Evolutionary conservation across 2,888 invertebrate species (phyloP).

Genomic region (Brachyptera risi): DNA sequence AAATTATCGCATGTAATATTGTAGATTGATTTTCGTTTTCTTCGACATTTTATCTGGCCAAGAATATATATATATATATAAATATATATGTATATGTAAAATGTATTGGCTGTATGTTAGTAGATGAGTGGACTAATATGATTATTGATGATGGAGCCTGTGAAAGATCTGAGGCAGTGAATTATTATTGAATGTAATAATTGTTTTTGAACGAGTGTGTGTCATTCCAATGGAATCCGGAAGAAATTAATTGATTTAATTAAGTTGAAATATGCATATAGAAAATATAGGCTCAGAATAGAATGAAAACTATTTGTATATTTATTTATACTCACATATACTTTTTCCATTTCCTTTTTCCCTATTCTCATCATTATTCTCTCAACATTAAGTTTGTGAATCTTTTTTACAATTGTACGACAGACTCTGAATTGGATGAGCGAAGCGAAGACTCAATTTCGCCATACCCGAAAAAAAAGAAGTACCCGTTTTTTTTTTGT

Average conservation of each 20-base stretch:
- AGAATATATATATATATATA: neutral
- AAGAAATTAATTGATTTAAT: slow-evolving; percentile 11
- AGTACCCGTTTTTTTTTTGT: too few species aligned
- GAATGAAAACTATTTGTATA: neutral
- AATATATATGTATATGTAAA: neutral
- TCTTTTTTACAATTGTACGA: too few species aligned
- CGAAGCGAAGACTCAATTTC: too few species aligned
- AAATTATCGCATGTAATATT: neutral
- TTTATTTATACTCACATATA: too few species aligned
- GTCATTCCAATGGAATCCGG: slow-evolving; percentile 19
- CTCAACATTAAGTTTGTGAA: too few species aligned
- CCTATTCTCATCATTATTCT: too few species aligned
- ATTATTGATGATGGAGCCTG: slow-evolving; percentile 8
- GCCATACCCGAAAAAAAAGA: too few species aligned
- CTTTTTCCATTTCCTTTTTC: too few species aligned
- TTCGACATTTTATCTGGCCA: neutral
- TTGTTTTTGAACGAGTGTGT: slow-evolving; percentile 8
- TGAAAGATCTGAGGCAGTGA: slow-evolving; percentile 9
- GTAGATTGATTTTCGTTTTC: neutral
- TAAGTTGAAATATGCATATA: slow-evolving; percentile 20
- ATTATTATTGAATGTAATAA: neutral
- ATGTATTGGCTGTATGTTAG: neutral
- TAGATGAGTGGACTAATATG: neutral
- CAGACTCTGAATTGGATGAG: too few species aligned
- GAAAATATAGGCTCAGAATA: slow-evolving; percentile 13